Evolutionary conservation across 2,113 vertebrate genomes (phyloP), one percentile per base, ranked within the genome.

Genomic region (Ceyx margarethae): DNA sequence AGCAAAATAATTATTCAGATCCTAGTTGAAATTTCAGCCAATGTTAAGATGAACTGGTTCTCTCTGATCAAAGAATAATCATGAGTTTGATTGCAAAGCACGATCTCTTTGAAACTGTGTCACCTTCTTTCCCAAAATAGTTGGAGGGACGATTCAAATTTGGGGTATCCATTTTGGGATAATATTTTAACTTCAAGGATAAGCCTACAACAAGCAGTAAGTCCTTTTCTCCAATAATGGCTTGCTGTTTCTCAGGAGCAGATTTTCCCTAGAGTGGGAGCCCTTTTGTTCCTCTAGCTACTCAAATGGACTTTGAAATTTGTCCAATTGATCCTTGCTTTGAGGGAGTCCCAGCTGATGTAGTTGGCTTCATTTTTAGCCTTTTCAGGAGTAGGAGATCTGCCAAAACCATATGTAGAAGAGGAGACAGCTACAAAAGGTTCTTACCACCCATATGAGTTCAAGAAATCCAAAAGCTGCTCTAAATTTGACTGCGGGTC

Each of bases 311-410:
- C 91, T 95, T 93, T 89, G 91, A 93, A 93, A 89, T 81, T 71
- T 74, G 84, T 95, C 95, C 92, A 96, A 82, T 54, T 92, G 89
- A 93, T 95, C 89, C 76, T 85, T 91, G 89, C 81, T 93, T 91
- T 93, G 78, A 95, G 75, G 87, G 71, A 64, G 87, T 77, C 87
- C 91, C 92, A 94, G 92, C 89, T 93, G 92, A 94, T 85, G 78
- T 42, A 29, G 37, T 15, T 93, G 94, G 89, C 92, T 93, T 80
- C 72, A 42, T 80, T 92, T 95, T 65, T 48, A 96, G 60, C 66
- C n/a, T 89, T 94, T 92, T 82, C 64, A 92, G 78, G 67, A 91
- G 87, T 0, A 91, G 83, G 77, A 95, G 51, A 81, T 54, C 28
- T 94, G 95, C 91, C 95, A 95, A 96, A 95, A 90, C 21, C 60